Percentiles rank a stretch among this genome's conserved stretches.
phyloP scores from a whole-genome alignment of 2,888 invertebrate genomes.

The Hydroisotoma schaefferi region DNA sequence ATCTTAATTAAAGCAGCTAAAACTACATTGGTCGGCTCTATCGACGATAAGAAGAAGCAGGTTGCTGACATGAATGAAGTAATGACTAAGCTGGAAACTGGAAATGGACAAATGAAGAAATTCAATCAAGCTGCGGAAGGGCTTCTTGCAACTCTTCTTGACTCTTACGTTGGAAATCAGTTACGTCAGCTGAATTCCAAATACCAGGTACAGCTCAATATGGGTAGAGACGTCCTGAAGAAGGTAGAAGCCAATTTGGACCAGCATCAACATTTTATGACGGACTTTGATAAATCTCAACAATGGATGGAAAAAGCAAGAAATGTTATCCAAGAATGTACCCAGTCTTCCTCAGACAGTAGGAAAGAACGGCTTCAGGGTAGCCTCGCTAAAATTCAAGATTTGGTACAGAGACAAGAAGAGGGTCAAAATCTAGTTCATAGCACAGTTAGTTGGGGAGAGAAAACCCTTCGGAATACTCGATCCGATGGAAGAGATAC shows the following conservation, averaged over 20 bases:
- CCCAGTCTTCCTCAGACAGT: constrained; percentile 63
- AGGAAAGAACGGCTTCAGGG: constrained; percentile 74
- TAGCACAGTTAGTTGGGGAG: constrained; percentile 81
- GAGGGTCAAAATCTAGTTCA: constrained; percentile 83
- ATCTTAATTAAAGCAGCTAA: constrained; percentile 87
- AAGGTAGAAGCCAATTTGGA: constrained; percentile 85
- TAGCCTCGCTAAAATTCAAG: constrained; percentile 64
- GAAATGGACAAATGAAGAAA: constrained; percentile 75
- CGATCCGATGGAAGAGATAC: constrained; percentile 83
- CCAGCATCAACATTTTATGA: constrained; percentile 76
- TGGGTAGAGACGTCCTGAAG: constrained; percentile 82
- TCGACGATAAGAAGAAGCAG: constrained; percentile 79
- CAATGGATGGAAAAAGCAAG: constrained; percentile 85
- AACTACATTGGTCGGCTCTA: constrained; percentile 71
- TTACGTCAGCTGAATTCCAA: constrained; percentile 79
- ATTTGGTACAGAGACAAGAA: constrained; percentile 74
- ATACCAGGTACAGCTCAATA: constrained; percentile 81
- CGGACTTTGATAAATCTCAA: constrained; percentile 69
- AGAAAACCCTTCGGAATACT: constrained; percentile 82
- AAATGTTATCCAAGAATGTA: constrained; percentile 72
- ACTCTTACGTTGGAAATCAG: constrained; percentile 83
- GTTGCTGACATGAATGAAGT: constrained; percentile 71
- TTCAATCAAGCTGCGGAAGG: constrained; percentile 72
- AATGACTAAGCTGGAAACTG: constrained; percentile 68
- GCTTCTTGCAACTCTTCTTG: constrained; percentile 75